Base-by-base conservation (phyloP, 2,888 invertebrate species). In the Cheilosia grossa region DNA sequence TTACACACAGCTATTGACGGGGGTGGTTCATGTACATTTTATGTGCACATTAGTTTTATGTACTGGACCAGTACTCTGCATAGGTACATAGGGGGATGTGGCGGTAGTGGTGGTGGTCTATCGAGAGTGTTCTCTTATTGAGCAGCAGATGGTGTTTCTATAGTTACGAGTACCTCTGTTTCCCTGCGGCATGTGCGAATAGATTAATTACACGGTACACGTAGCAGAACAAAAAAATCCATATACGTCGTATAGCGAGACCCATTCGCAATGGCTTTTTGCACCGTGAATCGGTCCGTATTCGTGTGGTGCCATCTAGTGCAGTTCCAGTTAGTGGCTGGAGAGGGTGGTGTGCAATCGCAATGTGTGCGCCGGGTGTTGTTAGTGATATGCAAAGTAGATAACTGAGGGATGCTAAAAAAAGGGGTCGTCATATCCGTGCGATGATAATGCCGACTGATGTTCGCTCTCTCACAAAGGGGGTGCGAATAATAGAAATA, bases 301-400 rank as follows among this genome's bases (percentile, higher is more conserved):
- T 56, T 5, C 19, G 3, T 53, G 51, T 44, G 58, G 51, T 67
- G 85, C 85, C 85, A 85, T 85, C 85, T 85, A 81, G 72, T 67
- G 72, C 61, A 56, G 30, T 17, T 13, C n/a, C 19, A 37, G 13
- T 7, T 54, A 4, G 37, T 10, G 42, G 30, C n/a, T 58, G 17
- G 13, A 42, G 19, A 44, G 67, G 49, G 27, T 51, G 67, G 1
- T 44, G 56, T 75, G 63, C 74, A 3, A 15, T 51, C 37, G 37
- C 37, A 37, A 15, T 51, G 66, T 59, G 56, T 73, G 61, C 54
- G 77, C 77, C 77, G 82, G 72, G 70, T 79, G 79, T 40, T 58
- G 61, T 72, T 79, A 66, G 80, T 70, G 80, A 81, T 85, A 85
- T 85, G 80, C 72, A 85, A 85, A 85, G 81, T 85, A 85, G 80